A percentile compares a stretch with the other conserved stretches of the same genome.
Conservation (phyloP, 2,113 vertebrate genomes). For the Silurus asotus region DNA sequence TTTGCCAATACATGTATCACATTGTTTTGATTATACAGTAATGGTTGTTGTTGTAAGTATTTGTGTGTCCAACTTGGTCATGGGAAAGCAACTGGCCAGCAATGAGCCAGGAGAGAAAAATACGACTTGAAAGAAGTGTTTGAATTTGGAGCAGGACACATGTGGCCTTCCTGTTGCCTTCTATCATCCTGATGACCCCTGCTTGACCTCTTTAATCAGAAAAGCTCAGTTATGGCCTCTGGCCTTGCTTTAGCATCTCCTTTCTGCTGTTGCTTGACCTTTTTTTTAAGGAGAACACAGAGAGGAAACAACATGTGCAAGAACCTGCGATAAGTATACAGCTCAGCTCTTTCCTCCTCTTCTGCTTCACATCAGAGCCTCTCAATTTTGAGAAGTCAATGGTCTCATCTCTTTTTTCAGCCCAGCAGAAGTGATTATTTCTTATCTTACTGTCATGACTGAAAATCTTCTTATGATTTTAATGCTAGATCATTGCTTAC, state of each 20-base stretch:
- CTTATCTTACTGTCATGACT: background rate
- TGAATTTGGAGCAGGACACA: constrained; percentile 28
- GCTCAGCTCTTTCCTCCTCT: constrained; percentile 27
- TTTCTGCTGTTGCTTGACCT: constrained; percentile 48
- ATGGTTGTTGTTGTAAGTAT: background rate
- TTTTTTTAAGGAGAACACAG: constrained; percentile 42
- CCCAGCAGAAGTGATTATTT: background rate
- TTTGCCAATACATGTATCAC: background rate
- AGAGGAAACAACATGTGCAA: constrained; percentile 53
- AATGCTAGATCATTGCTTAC: background rate
- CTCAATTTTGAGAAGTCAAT: constrained; percentile 12
- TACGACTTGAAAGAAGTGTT: constrained; percentile 20
- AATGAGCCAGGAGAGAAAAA: constrained; percentile 15
- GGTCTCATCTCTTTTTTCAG: background rate
- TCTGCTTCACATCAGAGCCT: constrained; percentile 15
- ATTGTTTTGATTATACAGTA: background rate
- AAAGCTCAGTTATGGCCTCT: constrained; percentile 48
- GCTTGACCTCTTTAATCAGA: constrained; percentile 49
- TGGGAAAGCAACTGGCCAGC: constrained; percentile 30
- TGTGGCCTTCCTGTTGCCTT: constrained; percentile 49
- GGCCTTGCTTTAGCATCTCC: constrained; percentile 50
- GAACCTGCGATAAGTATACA: constrained; percentile 32
- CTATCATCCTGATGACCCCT: constrained; percentile 35
- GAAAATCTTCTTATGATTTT: background rate
- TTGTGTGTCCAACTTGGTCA: background rate